Evolutionary conservation across 2,888 invertebrate species (phyloP).

Genomic region (Glomeris marginata): DNA sequence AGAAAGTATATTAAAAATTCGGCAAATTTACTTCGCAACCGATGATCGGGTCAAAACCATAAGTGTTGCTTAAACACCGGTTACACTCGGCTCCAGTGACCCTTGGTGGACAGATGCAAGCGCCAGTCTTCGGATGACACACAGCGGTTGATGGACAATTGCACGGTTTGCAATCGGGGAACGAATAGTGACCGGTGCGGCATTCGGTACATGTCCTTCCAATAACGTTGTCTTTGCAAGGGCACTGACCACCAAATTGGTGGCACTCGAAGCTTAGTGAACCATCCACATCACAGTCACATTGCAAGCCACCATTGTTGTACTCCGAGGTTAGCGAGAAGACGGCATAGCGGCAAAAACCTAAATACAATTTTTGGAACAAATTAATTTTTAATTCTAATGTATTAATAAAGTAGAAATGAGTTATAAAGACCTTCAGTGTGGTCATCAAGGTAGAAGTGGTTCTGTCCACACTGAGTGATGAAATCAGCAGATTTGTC

Average conservation of each 20-base stretch:
- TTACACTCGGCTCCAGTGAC: conserved; percentile 84
- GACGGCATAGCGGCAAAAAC: conserved; percentile 77
- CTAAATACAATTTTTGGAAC: conserved; percentile 27
- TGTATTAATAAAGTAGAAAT: not conserved
- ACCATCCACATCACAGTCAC: conserved; percentile 77
- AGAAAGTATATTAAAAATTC: no score
- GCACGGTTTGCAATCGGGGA: conserved; percentile 83
- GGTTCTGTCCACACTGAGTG: conserved; percentile 68
- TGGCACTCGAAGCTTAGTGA: conserved; percentile 76
- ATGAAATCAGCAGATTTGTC: conserved; percentile 84
- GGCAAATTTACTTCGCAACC: conserved; percentile 65
- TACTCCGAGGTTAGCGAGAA: conserved; percentile 90
- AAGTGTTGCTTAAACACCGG: conserved; percentile 72
- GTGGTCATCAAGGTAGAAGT: conserved; percentile 58
- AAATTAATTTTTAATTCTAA: not conserved
- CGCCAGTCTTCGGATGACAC: conserved; percentile 58
- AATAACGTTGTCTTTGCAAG: conserved; percentile 81
- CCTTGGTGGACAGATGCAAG: conserved; percentile 80
- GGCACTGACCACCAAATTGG: conserved; percentile 90
- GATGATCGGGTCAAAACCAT: conserved; percentile 80
- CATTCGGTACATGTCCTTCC: conserved; percentile 70
- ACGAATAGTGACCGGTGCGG: conserved; percentile 83
- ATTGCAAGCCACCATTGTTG: conserved; percentile 81
- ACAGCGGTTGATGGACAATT: conserved; percentile 68
- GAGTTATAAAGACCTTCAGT: conserved; percentile 38